phyloP scores from a whole-genome alignment of 2,888 invertebrate species.

The Vandiemenella viatica region DNA sequence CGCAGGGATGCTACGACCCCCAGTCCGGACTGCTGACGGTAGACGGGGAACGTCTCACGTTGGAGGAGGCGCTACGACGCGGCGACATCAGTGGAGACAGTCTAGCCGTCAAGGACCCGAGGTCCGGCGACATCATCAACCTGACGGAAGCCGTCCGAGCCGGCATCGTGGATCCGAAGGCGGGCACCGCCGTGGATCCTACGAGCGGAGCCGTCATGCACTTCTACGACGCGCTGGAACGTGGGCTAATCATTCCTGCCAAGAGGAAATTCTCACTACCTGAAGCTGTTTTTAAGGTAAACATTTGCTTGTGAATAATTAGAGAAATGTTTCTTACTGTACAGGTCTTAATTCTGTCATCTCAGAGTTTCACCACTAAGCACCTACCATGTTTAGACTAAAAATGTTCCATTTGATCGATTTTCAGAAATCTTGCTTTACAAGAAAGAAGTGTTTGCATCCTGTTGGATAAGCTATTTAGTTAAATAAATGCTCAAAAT shows the following conservation, averaged over 20 bases:
- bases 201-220: slow-evolving; percentile 56
- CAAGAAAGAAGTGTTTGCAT: no score
- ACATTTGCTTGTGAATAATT: no score
- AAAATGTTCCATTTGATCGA: no score
- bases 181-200: slow-evolving; percentile 66
- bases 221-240: slow-evolving; percentile 68
- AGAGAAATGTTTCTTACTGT: no score
- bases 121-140: slow-evolving; percentile 64
- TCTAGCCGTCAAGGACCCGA: slow-evolving; percentile 63
- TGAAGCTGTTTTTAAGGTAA: slow-evolving; percentile 79
- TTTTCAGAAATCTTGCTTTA: no score
- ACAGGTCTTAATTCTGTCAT: no score
- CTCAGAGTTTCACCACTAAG: no score
- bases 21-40: slow-evolving; percentile 50
- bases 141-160: slow-evolving; percentile 61
- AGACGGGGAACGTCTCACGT: slow-evolving; percentile 50
- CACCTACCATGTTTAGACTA: no score
- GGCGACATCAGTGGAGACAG: slow-evolving; percentile 64
- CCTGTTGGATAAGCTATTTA: no score
- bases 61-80: slow-evolving; percentile 57
- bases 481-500: no score
- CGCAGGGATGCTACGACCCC: slow-evolving; percentile 64
- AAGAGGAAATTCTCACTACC: slow-evolving; percentile 70
- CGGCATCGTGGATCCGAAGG: slow-evolving; percentile 62
- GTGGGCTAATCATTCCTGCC: slow-evolving; percentile 65